These are phyloP conservation scores for Papilio polyxenes DNA, from an alignment of 1,140 invertebrate genomes.

Conservation along the genomic window DNA sequence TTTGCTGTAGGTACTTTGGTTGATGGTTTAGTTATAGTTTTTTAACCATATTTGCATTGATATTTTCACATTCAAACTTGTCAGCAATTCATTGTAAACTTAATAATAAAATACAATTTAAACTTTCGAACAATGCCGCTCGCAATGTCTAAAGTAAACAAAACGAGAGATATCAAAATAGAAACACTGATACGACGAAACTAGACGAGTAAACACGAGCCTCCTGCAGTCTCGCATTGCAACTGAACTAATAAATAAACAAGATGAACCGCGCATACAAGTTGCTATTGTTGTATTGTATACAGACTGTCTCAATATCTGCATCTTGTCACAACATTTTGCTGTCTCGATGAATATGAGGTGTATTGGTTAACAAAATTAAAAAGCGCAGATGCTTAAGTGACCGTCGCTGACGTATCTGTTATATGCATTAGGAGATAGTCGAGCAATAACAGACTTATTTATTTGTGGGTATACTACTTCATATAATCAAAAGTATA, in stretches of 20 bases:
- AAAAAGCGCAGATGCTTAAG: not conserved
- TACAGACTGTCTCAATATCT: not conserved
- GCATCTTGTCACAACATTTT: not conserved
- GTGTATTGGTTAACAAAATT: not conserved
- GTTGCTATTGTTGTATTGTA: not conserved
- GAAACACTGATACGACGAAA: not conserved
- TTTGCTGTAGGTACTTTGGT: not conserved
- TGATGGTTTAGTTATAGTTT: not conserved
- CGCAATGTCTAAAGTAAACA: constrained; percentile 14
- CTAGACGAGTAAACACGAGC: constrained; percentile 5
- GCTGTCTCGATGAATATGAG: not conserved
- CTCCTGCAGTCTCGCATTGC: constrained; percentile 11
- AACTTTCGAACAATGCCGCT: not conserved
- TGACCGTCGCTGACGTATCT: not conserved
- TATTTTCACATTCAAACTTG: not conserved
- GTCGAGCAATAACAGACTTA: not conserved
- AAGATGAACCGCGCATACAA: constrained; percentile 12
- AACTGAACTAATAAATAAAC: constrained; percentile 21
- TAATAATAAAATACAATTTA: not conserved
- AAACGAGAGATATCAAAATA: constrained; percentile 16
- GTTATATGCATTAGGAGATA: not conserved
- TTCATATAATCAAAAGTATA: not conserved
- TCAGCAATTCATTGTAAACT: not conserved
- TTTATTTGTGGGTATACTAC: not conserved
- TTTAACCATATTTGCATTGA: not conserved